These are phyloP conservation scores for Hiodon alosoides DNA, from an alignment of 2,113 vertebrate genomes.

Conservation along the genomic window DNA sequence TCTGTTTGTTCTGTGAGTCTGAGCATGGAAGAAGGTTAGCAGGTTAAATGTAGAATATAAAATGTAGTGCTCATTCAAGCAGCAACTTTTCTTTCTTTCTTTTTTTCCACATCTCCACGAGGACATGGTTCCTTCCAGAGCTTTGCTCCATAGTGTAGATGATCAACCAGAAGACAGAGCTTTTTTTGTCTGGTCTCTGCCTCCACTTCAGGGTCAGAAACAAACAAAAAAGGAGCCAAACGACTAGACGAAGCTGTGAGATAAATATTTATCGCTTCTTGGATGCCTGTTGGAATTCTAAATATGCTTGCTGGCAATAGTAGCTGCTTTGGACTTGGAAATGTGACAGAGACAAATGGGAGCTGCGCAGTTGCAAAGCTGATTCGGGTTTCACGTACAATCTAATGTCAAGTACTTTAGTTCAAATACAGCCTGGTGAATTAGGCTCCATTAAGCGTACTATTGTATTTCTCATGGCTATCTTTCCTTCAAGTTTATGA, in stretches of 20 bases:
- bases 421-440: not conserved
- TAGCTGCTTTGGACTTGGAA: not conserved
- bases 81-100: constrained; percentile 24
- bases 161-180: constrained; percentile 37
- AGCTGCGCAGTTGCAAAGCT: not conserved
- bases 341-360: not conserved
- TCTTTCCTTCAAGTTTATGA: not conserved
- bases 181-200: constrained; percentile 33
- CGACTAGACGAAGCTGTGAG: constrained; percentile 32
- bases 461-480: not conserved
- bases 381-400: not conserved
- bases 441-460: too few species aligned
- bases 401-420: not conserved
- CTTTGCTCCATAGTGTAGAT: constrained; percentile 35
- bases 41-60: constrained; percentile 27
- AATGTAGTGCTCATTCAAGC: constrained; percentile 41
- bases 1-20: constrained; percentile 33
- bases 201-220: constrained; percentile 25
- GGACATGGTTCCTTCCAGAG: constrained; percentile 41
- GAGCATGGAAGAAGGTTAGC: constrained; percentile 22
- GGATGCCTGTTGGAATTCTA: constrained; percentile 22
- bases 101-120: constrained; percentile 26
- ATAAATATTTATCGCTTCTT: constrained; percentile 42
- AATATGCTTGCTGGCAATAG: constrained; percentile 8
- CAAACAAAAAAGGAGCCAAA: constrained; percentile 28